Evolutionary conservation across 2,888 invertebrate species (phyloP), one percentile per base, ranked within the genome.

Genomic region (Hemithea aestivaria): DNA sequence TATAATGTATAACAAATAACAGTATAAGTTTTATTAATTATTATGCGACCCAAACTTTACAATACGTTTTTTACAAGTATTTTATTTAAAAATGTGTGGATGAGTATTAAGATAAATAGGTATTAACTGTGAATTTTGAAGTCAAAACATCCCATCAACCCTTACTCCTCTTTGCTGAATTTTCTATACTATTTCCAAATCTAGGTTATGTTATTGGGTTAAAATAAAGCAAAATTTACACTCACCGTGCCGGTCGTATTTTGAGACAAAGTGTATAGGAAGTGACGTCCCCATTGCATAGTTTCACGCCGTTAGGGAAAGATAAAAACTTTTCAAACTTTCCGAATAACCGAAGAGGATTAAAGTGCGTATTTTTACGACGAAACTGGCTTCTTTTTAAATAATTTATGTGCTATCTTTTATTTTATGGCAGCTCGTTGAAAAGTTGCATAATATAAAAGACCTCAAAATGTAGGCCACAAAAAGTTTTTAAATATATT

Each of bases 211-310:
- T 16, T 16, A 16, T 16, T 16, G 2, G 16, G 16, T 2, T 4
- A 16, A 16, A 16, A 16, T 16, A 16, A 21, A 27, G 2, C 11
- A n/a, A 27, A 31, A 23, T 5, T 16, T 16, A 2, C 16, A 16
- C 3, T 16, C 27, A 30, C 6, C 9, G 20, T 6, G 33, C 20
- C 11, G 33, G 1, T 33, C 26, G n/a, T 33, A n/a, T 33, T 33
- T 29, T 37, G 41, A 36, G 28, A 73, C 70, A 68, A 66, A 69
- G 26, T 34, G 21, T 28, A 27, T 30, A 33, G 62, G 59, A 74
- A 68, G 73, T 76, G 78, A 72, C 67, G 65, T 78, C 80, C 77
- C 76, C 52, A 58, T 63, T 65, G 79, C 69, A 74, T 79, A 81
- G 81, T 82, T 81, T 64, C 58, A 52, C 53, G 60, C 62, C 68